Evolutionary conservation across 2,113 vertebrate species (phyloP), one percentile per base, ranked within the genome.

Genomic region (Actinemys pallida): DNA sequence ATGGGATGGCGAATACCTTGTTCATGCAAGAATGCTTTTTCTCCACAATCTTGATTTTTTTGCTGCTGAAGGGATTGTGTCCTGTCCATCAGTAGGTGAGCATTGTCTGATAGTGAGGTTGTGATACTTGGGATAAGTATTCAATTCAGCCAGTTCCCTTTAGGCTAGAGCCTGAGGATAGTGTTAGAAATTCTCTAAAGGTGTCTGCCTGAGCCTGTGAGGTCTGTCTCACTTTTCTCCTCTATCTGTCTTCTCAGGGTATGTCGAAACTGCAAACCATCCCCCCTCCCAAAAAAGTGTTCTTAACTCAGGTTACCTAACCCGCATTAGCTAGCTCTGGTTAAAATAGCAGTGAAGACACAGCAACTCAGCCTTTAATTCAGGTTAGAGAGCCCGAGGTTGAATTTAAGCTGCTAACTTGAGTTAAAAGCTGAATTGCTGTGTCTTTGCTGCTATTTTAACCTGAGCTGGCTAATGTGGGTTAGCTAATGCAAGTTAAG

Each of bases 131-230:
- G 84, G 57, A 69, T 53, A 9, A 5, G 14, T 8, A 17, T 75
- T 82, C 27, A 22, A 78, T 92, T 86, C 65, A 86, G 17, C 87
- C 87, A 59, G 11, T 81, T 47, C 86, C 82, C 1, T 47, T 94
- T 16, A 52, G 81, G 75, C 13, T 47, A 69, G 75, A n/a, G 13
- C 50, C 76, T 88, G 52, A 14, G 53, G 89, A 25, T 52, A 3
- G 9, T 85, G 10, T 7, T 92, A 89, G 47, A 42, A 22, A 29
- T 84, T 90, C 42, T 42, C 85, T 86, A 20, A 19, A 83, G 86
- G 42, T 16, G 20, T 69, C 13, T 35, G 62, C 91, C 79, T 88
- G 29, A 83, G 84, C 16, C 17, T 2, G 2, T 50, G 75, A 4
- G 17, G 24, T 81, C 2, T 0, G 86, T 83, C 8, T 81, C 29